Evolutionary conservation across 2,797 vertebrate genomes (phyloP), one percentile per base, ranked within the genome.

Genomic region (Artibeus lituratus): DNA sequence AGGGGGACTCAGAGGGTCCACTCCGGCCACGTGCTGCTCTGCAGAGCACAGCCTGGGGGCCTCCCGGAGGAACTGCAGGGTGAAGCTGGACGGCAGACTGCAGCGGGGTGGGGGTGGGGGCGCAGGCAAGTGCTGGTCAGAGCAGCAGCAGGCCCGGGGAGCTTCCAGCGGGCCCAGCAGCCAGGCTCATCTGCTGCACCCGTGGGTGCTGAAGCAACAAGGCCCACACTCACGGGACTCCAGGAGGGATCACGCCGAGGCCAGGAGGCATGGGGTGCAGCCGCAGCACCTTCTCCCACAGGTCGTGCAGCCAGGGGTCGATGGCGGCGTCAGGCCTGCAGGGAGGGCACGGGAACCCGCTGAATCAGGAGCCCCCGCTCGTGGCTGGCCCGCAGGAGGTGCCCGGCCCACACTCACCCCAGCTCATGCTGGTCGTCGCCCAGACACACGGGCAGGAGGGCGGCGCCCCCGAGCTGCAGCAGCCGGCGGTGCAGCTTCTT

Each of bases 381-480:
- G 0, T 0, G 1, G n/a, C 39, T 0, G 12, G 32, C 21, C 80
- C 19, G 0, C 15, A 0, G 85, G 77, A 4, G 8, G 3, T 8
- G 0, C 1, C 16, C 9, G 3, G 16, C 2, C 15, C 22, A 0
- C 32, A 89, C 98, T 99, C 97, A 99, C 99, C 99, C 99, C 35
- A 99, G 97, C 85, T 99, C 99, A 0, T 99, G 99, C 95, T 99
- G 99, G 97, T 99, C 99, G 0, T 99, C 99, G 0, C 99, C 99
- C 97, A 99, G 94, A 0, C 99, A 99, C 3, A 98, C 98, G 0
- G 99, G 99, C 76, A 99, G 96, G 72, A 99, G 96, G 2, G 98
- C 93, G 6, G 49, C 98, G 92, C 98, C 99, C 5, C 99, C 99
- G 0, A 99, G 99, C 98, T 99, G 99, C 39, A 98, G 92, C 5